These are phyloP conservation scores for Hipposideros armiger DNA, from an alignment of 2,113 vertebrate species.

Conservation along the genomic window DNA sequence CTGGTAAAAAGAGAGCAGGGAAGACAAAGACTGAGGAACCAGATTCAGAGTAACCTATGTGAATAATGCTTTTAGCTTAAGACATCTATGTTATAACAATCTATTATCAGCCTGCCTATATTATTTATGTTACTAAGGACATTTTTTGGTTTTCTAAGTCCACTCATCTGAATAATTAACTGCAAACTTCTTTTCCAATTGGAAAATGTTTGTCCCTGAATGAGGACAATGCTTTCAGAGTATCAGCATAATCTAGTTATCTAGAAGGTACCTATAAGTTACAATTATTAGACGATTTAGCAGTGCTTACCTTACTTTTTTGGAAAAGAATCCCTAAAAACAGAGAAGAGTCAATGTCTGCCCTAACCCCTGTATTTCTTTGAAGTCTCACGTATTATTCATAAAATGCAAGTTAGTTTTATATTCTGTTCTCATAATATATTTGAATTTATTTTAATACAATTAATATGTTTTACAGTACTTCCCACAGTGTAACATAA, in stretches of 20 bases:
- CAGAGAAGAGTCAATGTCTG: background rate
- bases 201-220: background rate
- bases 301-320: background rate
- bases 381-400: background rate
- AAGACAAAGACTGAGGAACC: background rate
- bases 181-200: background rate
- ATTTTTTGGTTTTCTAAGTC: background rate
- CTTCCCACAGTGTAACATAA: background rate
- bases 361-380: background rate
- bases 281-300: background rate
- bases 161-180: background rate
- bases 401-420: background rate
- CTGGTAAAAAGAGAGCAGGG: background rate
- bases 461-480: constrained; percentile 34
- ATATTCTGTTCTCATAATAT: background rate
- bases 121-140: background rate
- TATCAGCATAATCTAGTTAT: background rate
- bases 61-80: background rate
- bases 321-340: background rate
- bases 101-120: background rate
- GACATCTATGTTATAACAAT: background rate
- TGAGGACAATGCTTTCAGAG: background rate
- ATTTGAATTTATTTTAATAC: background rate
- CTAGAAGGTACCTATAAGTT: background rate
- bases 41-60: background rate